Base-by-base conservation (phyloP, 2,888 invertebrate genomes). In the Hypsopygia costalis region DNA sequence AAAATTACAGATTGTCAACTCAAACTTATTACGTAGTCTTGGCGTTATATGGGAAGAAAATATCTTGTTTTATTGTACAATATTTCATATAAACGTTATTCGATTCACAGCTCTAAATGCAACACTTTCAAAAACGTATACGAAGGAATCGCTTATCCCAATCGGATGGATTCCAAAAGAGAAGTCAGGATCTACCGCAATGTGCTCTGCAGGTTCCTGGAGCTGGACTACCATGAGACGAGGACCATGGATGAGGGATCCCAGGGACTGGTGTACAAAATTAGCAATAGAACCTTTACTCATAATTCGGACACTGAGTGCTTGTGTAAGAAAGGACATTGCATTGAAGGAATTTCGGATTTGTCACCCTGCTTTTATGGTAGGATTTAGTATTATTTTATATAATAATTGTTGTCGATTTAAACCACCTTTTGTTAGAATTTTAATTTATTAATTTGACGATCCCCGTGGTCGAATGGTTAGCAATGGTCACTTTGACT, bases 131-230 rank as follows among this genome's bases (percentile, higher is more conserved):
- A 89, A 50, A 93, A 94, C 10, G 68, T 90, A 0, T 93, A 92
- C 48, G 96, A 96, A 67, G 96, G 95, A 0, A 89, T 93, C 0
- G 69, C 92, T 1, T 95, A 94, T 55, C 94, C 95, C 0, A 75
- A 90, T 1, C 79, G 91, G 34, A 58, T 96, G 37, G 70, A 75
- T 3, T 73, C 82, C 12, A 86, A 82, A 0, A 83, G 81, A 0
- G 67, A 75, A 0, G 85, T 96, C 46, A 77, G 90, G 9, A 67
- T 95, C 5, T 97, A 92, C 72, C 90, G 95, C 12, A 92, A 93
- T 53, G 91, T 94, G 0, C 93, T 97, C 60, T 97, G 97, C 69
- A 90, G 95, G 33, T 89, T 93, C 0, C 58, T 95, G 28, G 92
- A 81, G 49, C 47, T 82, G 22, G 69, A 75, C 11, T 81, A 69